Evolutionary conservation across 2,113 vertebrate genomes (phyloP).

Genomic region (Turdus rufiventris): DNA sequence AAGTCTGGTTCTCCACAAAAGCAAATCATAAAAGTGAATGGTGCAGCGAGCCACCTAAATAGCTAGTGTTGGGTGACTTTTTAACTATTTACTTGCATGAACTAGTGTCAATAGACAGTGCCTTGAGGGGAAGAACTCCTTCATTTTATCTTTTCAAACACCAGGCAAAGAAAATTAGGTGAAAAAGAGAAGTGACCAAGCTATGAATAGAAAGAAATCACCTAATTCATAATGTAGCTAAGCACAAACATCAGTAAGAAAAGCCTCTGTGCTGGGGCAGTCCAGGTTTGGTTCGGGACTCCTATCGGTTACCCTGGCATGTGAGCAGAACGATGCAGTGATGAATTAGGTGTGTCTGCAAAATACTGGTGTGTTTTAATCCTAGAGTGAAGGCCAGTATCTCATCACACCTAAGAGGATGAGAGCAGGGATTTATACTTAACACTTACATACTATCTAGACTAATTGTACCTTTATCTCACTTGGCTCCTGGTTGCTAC

Average conservation of each 20-base stretch:
- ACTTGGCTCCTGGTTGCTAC: neutral
- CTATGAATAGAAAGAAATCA: neutral
- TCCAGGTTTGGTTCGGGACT: neutral
- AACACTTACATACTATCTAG: neutral
- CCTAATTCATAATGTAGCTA: neutral
- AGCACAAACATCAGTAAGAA: neutral
- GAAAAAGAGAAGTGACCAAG: slow-evolving; percentile 45
- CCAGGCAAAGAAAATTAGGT: slow-evolving; percentile 6
- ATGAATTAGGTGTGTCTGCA: neutral
- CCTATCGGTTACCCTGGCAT: rapidly evolving
- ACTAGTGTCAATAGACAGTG: slow-evolving; percentile 34
- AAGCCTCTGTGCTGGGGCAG: neutral
- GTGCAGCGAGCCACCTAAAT: neutral
- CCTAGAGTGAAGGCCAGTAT: neutral
- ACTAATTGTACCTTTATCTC: slow-evolving; percentile 34
- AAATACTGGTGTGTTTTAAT: neutral
- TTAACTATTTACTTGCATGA: slow-evolving; percentile 51
- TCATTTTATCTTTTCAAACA: slow-evolving; percentile 41
- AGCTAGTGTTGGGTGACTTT: slow-evolving; percentile 8
- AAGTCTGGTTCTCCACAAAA: neutral
- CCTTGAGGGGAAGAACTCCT: slow-evolving; percentile 28
- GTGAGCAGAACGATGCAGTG: neutral
- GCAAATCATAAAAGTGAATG: neutral
- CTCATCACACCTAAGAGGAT: neutral
- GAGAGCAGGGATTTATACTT: neutral